phyloP scores from a whole-genome alignment of 2,113 vertebrate species.

The Actenoides hombroni region DNA sequence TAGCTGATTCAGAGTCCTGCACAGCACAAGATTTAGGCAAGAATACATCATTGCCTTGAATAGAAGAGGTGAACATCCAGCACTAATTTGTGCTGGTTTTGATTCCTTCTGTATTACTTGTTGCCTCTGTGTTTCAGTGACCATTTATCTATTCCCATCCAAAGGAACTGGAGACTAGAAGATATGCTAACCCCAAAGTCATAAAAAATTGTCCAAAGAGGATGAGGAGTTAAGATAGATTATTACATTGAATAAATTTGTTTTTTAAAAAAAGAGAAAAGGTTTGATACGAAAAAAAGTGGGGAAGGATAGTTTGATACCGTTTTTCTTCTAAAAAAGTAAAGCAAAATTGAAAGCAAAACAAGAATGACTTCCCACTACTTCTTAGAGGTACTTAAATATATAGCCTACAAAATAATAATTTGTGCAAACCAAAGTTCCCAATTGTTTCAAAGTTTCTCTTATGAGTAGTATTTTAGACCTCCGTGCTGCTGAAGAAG shows the following conservation, averaged over 20 bases:
- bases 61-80: not conserved
- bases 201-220: not conserved
- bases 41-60: not conserved
- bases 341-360: not conserved
- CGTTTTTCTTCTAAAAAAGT: not conserved
- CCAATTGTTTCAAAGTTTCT: not conserved
- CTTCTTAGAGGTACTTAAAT: not conserved
- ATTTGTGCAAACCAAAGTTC: not conserved
- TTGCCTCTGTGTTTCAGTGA: not conserved
- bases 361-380: not conserved
- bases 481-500: not conserved
- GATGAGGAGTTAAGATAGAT: not conserved
- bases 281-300: not conserved
- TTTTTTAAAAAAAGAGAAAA: not conserved
- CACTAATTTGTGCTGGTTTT: not conserved
- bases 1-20: not conserved
- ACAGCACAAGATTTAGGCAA: not conserved
- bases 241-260: not conserved
- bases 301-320: not conserved
- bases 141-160: not conserved
- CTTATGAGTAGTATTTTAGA: not conserved
- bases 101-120: not conserved
- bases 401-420: not conserved
- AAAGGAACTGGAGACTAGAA: not conserved
- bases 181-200: not conserved